Conservation (phyloP, 2,113 vertebrate genomes). For the Meriones unguiculatus region DNA sequence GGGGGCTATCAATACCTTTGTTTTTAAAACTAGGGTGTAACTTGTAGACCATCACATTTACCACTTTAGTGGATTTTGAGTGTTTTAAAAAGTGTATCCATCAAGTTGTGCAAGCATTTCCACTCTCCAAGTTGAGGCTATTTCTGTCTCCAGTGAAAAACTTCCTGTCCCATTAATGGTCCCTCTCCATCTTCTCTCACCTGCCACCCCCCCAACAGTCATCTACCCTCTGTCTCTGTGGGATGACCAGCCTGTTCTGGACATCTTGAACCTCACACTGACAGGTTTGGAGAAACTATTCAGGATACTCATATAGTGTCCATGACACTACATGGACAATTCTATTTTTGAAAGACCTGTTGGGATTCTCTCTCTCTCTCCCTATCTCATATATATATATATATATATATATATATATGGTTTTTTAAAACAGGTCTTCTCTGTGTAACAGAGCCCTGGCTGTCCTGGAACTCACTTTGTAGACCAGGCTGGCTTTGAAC, state of each 20-base stretch:
- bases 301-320: background rate
- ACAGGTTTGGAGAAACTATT: background rate
- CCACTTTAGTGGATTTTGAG: background rate
- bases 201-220: too few relatives aligned
- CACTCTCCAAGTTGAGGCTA: background rate
- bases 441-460: too few relatives aligned
- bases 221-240: background rate
- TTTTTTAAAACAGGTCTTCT: too few relatives aligned
- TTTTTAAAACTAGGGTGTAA: background rate
- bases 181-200: background rate
- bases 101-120: background rate
- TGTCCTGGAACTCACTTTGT: too few relatives aligned
- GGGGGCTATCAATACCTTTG: background rate
- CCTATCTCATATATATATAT: too few relatives aligned
- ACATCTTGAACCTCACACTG: background rate
- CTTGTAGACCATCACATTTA: background rate
- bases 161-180: background rate
- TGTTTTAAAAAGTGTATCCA: background rate
- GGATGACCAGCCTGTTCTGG: background rate
- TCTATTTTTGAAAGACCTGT: background rate
- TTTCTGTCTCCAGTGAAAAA: background rate
- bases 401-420: too few relatives aligned
- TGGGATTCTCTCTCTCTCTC: background rate
- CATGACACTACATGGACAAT: background rate
- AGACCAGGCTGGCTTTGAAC: too few relatives aligned